phyloP scores from a whole-genome alignment of 1,140 invertebrate species.

The Asbolus verrucosus region DNA sequence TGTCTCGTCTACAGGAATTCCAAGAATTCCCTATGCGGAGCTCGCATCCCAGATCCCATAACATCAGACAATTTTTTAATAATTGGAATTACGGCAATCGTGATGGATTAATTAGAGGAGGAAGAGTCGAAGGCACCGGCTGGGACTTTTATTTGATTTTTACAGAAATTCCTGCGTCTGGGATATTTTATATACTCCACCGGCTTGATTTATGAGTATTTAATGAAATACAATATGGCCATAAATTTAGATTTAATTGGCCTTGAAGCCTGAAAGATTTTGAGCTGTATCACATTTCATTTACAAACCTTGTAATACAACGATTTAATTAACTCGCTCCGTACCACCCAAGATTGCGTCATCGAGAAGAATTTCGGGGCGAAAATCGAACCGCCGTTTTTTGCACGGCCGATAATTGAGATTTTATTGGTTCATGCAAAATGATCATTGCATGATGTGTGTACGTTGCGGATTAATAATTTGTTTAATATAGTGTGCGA shows the following conservation, averaged over 20 bases:
- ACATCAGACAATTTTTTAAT: slow-evolving; percentile 15
- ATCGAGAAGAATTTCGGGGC: slow-evolving; percentile 3
- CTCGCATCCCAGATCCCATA: not conserved
- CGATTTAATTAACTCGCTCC: slow-evolving; percentile 33
- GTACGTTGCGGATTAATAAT: slow-evolving; percentile 40
- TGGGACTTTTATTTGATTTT: slow-evolving; percentile 33
- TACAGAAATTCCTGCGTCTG: slow-evolving; percentile 33
- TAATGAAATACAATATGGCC: slow-evolving; percentile 42
- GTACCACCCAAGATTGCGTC: slow-evolving; percentile 17
- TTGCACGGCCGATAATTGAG: slow-evolving; percentile 1
- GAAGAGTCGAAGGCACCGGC: slow-evolving; percentile 1
- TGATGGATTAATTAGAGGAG: slow-evolving; percentile 31
- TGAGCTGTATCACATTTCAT: slow-evolving; percentile 42
- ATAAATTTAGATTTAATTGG: slow-evolving; percentile 41
- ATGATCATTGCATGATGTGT: slow-evolving; percentile 28
- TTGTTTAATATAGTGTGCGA: slow-evolving; percentile 53
- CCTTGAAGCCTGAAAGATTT: slow-evolving; percentile 39
- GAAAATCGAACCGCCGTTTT: slow-evolving; percentile 6
- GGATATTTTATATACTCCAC: slow-evolving; percentile 38
- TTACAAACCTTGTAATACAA: slow-evolving; percentile 40
- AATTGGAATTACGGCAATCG: not conserved
- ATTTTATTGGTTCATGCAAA: slow-evolving; percentile 33
- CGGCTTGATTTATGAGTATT: slow-evolving; percentile 39
- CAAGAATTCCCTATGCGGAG: slow-evolving; percentile 16
- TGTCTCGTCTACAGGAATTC: slow-evolving; percentile 18